Evolutionary conservation across 2,888 invertebrate species (phyloP), one percentile per base, ranked within the genome.

Genomic region (Phyto melanocephala): DNA sequence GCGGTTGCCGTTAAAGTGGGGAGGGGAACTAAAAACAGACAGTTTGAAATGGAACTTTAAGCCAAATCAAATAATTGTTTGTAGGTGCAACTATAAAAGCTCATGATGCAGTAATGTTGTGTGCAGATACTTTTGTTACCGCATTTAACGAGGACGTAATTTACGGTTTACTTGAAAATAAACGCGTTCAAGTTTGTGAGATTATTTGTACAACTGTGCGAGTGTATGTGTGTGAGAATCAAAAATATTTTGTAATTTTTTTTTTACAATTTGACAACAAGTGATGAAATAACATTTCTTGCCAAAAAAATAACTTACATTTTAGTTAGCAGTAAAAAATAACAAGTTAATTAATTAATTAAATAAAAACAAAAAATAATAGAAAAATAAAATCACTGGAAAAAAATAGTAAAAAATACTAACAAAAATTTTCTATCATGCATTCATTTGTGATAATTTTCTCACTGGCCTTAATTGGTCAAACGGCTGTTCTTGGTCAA

Each of bases 401-500:
- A 50, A 17, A 52, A 45, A 54, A 56, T 13, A 33, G 13, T 15
- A 62, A n/a, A 50, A 62, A 71, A 67, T 37, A 68, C 7, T 35
- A 65, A 54, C 7, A 74, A 15, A 60, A 84, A 56, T 84, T 83
- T 86, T n/a, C n/a, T n/a, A n/a, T n/a, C n/a, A 88, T 89, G 88
- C 85, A 87, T 81, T 85, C 87, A 24, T 85, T 89, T 68, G 77
- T 86, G 65, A 85, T 89, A 78, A 84, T 89, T 82, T 86, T 87
- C 79, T 87, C 88, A 86, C 85, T 89, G 86, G 86, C 86, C 71
- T 54, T 87, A 35, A 85, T 86, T 80, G 85, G 76, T 13, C 70
- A 84, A n/a, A 56, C 72, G 35, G 62, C 82, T 54, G 85, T 85
- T 80, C 68, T 84, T 68, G 87, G 86, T 63, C 89, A 89, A 84